Percentiles rank a stretch among this genome's conserved stretches.
Evolutionary conservation across 2,797 vertebrate species (phyloP).

Genomic region (Helicolenus hilgendorfi): DNA sequence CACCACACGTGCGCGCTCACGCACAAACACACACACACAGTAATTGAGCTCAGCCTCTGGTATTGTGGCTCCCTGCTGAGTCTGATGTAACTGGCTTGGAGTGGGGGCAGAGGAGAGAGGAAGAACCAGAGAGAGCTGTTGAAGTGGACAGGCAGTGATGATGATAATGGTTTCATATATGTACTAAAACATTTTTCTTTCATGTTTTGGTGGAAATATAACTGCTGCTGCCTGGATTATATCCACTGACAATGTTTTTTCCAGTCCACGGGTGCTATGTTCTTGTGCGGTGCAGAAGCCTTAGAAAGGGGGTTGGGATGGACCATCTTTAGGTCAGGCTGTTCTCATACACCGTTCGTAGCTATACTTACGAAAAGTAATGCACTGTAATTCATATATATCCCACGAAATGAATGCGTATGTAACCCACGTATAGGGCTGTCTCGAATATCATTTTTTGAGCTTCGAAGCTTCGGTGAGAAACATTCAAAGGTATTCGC

Average conservation of each 20-base stretch:
- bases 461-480: no score
- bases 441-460: no score
- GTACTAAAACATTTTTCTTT: not conserved
- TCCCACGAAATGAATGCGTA: no score
- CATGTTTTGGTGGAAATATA: not conserved
- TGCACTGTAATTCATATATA: no score
- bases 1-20: slow-evolving; percentile 1
- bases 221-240: not conserved
- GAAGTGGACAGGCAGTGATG: not conserved
- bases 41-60: slow-evolving; percentile 29
- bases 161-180: not conserved
- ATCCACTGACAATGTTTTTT: not conserved
- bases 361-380: no score
- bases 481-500: no score
- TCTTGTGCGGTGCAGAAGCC: not conserved
- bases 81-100: slow-evolving; percentile 28
- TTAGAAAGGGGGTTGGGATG: not conserved
- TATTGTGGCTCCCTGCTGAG: slow-evolving; percentile 48
- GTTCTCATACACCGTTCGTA: no score
- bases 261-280: not conserved
- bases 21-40: not conserved
- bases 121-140: not conserved
- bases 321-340: no score
- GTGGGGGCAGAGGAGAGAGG: slow-evolving; percentile 13
- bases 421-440: no score